Evolutionary conservation across 2,888 invertebrate species (phyloP).

Genomic region (Abrostola triplasia): DNA sequence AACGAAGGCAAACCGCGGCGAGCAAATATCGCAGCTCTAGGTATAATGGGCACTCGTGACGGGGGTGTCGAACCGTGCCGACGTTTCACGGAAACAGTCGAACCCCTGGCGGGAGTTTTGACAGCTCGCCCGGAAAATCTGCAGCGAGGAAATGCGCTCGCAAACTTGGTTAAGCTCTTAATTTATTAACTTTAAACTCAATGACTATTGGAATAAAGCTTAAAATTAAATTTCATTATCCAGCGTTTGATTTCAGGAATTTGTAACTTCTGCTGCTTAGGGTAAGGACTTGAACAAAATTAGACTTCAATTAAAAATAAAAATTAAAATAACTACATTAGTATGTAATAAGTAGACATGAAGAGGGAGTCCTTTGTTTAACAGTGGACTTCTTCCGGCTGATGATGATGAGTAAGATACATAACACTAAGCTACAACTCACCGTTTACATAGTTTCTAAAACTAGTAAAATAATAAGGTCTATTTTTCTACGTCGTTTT

Average conservation of each 20-base stretch:
- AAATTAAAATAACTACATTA: neutral
- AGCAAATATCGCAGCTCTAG: slow-evolving; percentile 65
- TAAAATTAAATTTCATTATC: slow-evolving; percentile 12
- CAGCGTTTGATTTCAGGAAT: slow-evolving; percentile 26
- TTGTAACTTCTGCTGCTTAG: slow-evolving; percentile 32
- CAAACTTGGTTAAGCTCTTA: slow-evolving; percentile 49
- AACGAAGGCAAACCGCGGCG: slow-evolving; percentile 33
- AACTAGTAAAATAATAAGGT: no score
- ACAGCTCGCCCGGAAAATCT: slow-evolving; percentile 81
- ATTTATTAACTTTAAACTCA: slow-evolving; percentile 57
- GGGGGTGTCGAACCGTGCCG: slow-evolving; percentile 73
- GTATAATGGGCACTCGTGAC: slow-evolving; percentile 58
- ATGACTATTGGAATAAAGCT: slow-evolving; percentile 43
- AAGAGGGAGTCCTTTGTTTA: no score
- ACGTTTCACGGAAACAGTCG: slow-evolving; percentile 75
- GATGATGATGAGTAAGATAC: no score
- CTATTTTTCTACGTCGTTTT: no score
- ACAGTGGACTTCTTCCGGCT: no score
- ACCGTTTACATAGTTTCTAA: no score
- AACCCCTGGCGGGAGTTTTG: slow-evolving; percentile 76
- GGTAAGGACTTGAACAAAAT: neutral
- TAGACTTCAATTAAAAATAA: neutral
- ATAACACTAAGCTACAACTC: no score
- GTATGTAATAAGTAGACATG: no score
- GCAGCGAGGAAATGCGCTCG: slow-evolving; percentile 73